Percentiles rank a stretch among this genome's conserved stretches.
These are phyloP conservation scores for Actinia equina DNA, from an alignment of 64 coral and sea anemone species.

Conservation along the genomic window DNA sequence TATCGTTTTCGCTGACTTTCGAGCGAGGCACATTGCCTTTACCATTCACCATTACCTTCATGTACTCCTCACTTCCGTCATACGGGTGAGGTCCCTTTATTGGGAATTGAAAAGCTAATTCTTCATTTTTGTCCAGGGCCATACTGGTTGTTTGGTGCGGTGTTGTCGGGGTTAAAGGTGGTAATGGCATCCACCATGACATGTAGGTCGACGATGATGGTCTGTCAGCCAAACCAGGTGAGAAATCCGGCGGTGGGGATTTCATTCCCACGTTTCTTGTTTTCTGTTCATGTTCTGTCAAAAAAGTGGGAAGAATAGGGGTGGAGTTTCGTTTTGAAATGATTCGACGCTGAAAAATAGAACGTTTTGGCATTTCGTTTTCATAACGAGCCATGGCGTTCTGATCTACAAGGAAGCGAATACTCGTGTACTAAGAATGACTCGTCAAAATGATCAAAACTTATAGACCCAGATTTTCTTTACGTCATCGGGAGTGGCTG, in stretches of 20 bases:
- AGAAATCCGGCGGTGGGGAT: neutral
- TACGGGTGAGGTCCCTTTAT: neutral
- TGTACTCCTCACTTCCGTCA: neutral
- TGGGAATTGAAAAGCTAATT: neutral
- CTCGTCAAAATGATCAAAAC: neutral
- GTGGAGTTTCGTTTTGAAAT: neutral
- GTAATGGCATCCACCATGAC: constrained; percentile 1
- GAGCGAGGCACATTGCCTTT: neutral
- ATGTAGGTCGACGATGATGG: neutral
- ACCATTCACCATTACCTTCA: neutral
- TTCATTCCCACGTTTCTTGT: neutral
- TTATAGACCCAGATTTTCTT: neutral
- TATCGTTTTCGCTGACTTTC: neutral
- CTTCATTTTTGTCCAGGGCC: neutral
- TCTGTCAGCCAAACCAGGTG: neutral
- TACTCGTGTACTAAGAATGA: neutral
- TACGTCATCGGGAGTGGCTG: neutral
- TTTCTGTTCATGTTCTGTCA: neutral
- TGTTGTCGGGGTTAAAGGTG: neutral
- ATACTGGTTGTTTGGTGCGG: neutral
- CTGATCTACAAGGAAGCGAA: neutral
- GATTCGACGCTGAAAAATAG: neutral
- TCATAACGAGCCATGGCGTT: neutral
- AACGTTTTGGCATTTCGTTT: neutral
- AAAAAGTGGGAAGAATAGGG: neutral